Evolutionary conservation across 2,113 vertebrate species (phyloP).

Genomic region (Pholis gunnellus): DNA sequence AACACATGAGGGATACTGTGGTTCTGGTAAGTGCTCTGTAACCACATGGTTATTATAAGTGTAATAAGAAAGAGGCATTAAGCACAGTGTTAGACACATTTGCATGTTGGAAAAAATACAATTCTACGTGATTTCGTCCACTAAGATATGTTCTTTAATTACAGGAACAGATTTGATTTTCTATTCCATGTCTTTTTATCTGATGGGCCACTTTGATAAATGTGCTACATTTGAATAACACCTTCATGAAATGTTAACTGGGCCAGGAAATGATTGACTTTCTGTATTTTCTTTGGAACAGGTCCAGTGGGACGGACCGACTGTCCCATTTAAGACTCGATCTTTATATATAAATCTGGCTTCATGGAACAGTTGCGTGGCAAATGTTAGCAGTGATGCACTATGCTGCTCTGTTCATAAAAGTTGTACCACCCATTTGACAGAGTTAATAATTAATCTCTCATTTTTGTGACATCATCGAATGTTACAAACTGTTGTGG

Average conservation of each 20-base stretch:
- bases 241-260: conserved; percentile 58
- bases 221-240: conserved; percentile 45
- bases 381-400: conserved; percentile 67
- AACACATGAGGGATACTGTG: conserved; percentile 97
- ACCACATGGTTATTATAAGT: conserved; percentile 9
- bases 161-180: conserved; percentile 25
- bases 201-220: conserved; percentile 17
- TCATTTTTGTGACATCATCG: conserved; percentile 69
- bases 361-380: conserved; percentile 64
- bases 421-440: conserved; percentile 81
- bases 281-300: conserved; percentile 57
- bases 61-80: neutral
- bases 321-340: conserved; percentile 60
- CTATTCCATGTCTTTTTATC: conserved; percentile 1
- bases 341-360: conserved; percentile 77
- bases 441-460: conserved; percentile 77
- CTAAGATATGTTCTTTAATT: conserved; percentile 22
- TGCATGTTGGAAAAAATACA: neutral
- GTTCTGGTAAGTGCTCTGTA: conserved; percentile 88
- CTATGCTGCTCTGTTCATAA: conserved; percentile 73
- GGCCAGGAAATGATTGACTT: conserved; percentile 54
- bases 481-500: conserved; percentile 54
- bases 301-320: conserved; percentile 61
- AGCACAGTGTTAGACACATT: neutral
- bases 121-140: neutral